Base-by-base conservation (phyloP, 2,113 vertebrate genomes). In the Nesoenas mayeri region DNA sequence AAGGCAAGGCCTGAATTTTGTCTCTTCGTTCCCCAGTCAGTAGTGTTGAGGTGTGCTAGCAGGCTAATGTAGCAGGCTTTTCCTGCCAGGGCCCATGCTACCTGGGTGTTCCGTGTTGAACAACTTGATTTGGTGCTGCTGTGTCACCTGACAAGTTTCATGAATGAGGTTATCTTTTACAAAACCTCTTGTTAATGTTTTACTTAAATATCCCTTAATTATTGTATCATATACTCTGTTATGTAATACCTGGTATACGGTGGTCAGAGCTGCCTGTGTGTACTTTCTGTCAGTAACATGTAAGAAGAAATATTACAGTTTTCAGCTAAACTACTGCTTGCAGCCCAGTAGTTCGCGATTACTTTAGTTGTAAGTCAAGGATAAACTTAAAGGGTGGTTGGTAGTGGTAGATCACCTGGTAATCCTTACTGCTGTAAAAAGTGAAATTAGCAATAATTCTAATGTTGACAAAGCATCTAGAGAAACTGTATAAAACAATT, bases 231-330 rank as follows among this genome's bases (percentile, higher is more conserved):
- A 60, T 82, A 5, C 50, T 70, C 15, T 54, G 13, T 56, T 94
- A 19, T 2, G 0, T n/a, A 20, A 19, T 71, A 20, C 4, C 2
- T 44, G 47, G 19, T 50, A 29, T 29, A 17, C 2, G 1, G 22
- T 40, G 44, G 53, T 42, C 38, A 16, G 29, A 74, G 34, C 44
- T 72, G 34, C 53, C 10, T n/a, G 1, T 82, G 61, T 19, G 29
- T 11, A 1, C 65, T 72, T 86, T 34, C 25, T 61, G 32, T 34
- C 31, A 9, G 0, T 42, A 40, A 38, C 32, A 6, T 24, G 5
- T 2, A 53, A 58, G 38, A 20, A 69, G 51, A 42, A 64, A 48
- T 17, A 15, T 28, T 74, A 28, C 5, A 8, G 9, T 50, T 74
- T 70, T 62, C 53, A 61, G 51, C 11, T 58, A 3, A 73, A 24